phyloP scores from a whole-genome alignment of 2,888 invertebrate genomes.

The Horisme vitalbata region DNA sequence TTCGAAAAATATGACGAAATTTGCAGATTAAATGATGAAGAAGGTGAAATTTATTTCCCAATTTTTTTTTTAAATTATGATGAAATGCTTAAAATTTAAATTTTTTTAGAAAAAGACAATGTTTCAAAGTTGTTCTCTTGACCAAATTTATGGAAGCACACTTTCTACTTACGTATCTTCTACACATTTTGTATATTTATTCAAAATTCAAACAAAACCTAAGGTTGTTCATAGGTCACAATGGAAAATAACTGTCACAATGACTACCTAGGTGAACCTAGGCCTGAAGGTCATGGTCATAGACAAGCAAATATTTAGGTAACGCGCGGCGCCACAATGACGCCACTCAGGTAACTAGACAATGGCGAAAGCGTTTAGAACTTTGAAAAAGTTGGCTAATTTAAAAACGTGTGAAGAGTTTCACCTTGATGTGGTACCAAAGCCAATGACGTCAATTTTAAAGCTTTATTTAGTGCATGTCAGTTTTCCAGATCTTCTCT shows the following conservation, averaged over 20 bases:
- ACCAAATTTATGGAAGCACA: no score
- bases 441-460: no score
- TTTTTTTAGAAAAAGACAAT: no score
- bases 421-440: no score
- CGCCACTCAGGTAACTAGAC: slow-evolving; percentile 3
- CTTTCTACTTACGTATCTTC: no score
- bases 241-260: slow-evolving; percentile 2
- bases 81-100: not conserved
- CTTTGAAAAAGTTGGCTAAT: not conserved
- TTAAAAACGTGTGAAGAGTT: not conserved
- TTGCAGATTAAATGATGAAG: no score
- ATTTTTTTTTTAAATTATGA: not conserved
- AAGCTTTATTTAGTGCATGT: no score
- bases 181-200: no score
- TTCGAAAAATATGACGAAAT: slow-evolving; percentile 13
- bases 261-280: slow-evolving; percentile 12
- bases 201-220: no score
- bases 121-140: no score
- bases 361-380: not conserved
- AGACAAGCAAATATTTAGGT: slow-evolving; percentile 15
- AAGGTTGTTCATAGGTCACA: not conserved
- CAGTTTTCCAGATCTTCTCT: no score
- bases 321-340: slow-evolving; percentile 16
- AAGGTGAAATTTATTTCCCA: not conserved
- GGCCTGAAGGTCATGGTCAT: slow-evolving; percentile 14